Conservation (phyloP, 2,797 vertebrate genomes). For the Peromyscus aztecus region DNA sequence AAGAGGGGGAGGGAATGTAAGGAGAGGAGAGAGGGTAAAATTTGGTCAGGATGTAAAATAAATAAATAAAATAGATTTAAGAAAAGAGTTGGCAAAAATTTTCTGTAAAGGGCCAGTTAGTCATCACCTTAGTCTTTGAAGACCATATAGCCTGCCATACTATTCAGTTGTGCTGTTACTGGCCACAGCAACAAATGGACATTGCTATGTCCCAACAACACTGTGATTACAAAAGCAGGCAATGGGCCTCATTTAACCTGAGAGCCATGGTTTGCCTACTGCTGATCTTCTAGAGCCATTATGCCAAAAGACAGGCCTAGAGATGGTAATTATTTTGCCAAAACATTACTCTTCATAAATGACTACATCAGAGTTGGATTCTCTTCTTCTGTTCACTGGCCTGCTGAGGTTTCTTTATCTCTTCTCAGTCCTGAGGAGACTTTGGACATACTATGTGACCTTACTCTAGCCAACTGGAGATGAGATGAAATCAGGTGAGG, state of each 20-base stretch:
- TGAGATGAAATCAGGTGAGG: background rate
- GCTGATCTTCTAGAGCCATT: background rate
- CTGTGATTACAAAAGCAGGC: conserved; percentile 23
- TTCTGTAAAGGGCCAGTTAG: background rate
- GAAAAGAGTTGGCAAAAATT: background rate
- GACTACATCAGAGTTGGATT: background rate
- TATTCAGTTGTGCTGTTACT: background rate
- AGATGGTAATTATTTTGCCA: conserved; percentile 12
- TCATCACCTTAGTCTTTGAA: conserved; percentile 30
- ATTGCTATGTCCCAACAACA: conserved; percentile 12
- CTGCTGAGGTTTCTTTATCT: background rate
- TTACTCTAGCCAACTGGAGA: background rate
- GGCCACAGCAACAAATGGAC: background rate
- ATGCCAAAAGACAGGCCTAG: background rate
- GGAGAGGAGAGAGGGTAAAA: too few species aligned
- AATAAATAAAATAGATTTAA: too few species aligned
- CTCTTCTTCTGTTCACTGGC: background rate
- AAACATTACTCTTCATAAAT: background rate
- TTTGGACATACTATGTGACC: background rate
- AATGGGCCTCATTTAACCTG: background rate
- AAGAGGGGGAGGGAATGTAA: too few species aligned
- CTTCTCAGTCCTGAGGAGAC: background rate
- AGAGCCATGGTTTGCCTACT: background rate
- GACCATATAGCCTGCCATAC: background rate
- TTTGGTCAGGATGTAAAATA: too few species aligned